These are phyloP conservation scores for Leuciscus waleckii DNA, from an alignment of 2,797 vertebrate species.

Conservation along the genomic window DNA sequence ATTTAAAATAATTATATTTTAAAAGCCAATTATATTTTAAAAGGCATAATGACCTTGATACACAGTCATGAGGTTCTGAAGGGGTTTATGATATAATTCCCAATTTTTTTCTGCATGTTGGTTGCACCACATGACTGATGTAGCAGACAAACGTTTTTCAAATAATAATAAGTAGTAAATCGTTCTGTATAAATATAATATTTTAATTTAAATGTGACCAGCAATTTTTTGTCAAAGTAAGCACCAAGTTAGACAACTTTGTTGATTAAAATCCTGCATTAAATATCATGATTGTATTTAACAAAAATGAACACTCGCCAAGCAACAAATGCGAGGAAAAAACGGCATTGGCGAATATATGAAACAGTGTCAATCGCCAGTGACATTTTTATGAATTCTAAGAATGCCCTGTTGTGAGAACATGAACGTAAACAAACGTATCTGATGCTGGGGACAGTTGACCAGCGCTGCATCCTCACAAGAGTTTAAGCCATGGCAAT, in stretches of 20 bases:
- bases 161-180: neutral
- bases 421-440: too few relatives aligned
- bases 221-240: neutral
- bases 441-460: neutral
- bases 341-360: too few relatives aligned
- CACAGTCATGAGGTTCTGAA: neutral
- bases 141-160: neutral
- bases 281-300: too few relatives aligned
- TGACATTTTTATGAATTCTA: too few relatives aligned
- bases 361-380: too few relatives aligned
- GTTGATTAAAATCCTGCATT: too few relatives aligned
- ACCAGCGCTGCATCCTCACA: neutral
- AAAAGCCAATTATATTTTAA: neutral
- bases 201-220: neutral
- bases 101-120: neutral
- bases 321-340: too few relatives aligned
- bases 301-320: too few relatives aligned
- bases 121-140: slow-evolving; percentile 8
- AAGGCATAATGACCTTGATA: neutral
- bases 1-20: slow-evolving; percentile 8
- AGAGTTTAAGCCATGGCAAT: too few relatives aligned
- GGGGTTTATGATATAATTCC: neutral
- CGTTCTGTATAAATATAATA: neutral
- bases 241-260: neutral
- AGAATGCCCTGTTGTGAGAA: too few relatives aligned